These are phyloP conservation scores for Gasterosteus nipponicus DNA, from an alignment of 2,113 vertebrate species.

Conservation along the genomic window DNA sequence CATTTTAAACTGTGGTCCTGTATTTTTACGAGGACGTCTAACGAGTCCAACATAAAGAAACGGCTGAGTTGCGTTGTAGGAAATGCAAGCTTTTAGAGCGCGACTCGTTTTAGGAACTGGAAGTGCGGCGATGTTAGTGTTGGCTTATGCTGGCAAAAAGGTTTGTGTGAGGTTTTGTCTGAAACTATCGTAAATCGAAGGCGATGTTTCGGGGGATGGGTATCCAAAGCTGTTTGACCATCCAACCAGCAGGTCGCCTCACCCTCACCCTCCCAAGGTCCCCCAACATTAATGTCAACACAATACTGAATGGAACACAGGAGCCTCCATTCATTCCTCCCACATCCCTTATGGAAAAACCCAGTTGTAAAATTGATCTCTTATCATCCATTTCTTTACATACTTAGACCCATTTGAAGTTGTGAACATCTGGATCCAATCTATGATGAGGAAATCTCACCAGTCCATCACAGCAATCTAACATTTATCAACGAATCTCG, in stretches of 20 bases:
- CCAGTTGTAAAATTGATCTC: neutral
- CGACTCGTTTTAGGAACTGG: neutral
- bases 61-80: neutral
- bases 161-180: neutral
- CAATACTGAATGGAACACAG: neutral
- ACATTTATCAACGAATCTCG: neutral
- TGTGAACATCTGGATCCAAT: neutral
- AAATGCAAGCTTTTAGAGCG: neutral
- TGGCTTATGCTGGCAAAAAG: neutral
- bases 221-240: neutral
- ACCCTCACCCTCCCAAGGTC: neutral
- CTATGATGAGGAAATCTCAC: neutral
- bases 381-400: neutral
- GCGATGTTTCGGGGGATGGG: neutral
- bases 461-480: conserved; percentile 6
- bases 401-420: neutral
- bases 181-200: neutral
- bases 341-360: neutral
- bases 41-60: neutral
- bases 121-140: neutral
- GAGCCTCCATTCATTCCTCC: neutral
- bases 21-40: neutral
- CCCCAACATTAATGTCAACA: neutral
- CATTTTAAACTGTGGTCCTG: neutral
- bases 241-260: neutral